Evolutionary conservation across 2,888 invertebrate species (phyloP), one percentile per base, ranked within the genome.

Genomic region (Drosophila yooni): DNA sequence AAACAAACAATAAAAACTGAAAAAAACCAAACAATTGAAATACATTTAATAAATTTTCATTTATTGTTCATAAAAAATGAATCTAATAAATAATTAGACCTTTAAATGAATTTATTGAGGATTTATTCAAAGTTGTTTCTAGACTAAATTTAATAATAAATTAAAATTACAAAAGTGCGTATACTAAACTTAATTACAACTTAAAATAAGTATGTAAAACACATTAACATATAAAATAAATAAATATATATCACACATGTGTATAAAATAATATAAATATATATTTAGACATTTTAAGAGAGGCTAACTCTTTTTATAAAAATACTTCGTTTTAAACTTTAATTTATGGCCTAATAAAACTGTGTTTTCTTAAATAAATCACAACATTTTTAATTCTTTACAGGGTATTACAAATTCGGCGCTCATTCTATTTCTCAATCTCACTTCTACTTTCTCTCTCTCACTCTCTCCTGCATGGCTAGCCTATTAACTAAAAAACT

Each of bases 41-140:
- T 25, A 2, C 36, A 43, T n/a, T 40, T 33, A 51, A 36, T 7
- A 43, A 67, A 57, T 52, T 25, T 15, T 57, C 25, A 33, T 52
- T 67, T 68, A 57, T 68, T 68, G 34, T 25, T 18, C 18, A 67
- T 29, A 66, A 54, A 21, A 2, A 15, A 27, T 21, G 5, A 33
- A 3, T 33, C 33, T 10, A 33, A 21, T 25, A 25, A 46, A 25
- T 25, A 8, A 46, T 25, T 25, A 46, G 25, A 25, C 8, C 25
- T 8, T 46, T 11, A 13, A 43, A 43, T 25, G 15, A 3, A 25
- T 25, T 46, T 46, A 46, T 46, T 46, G 7, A 25, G 7, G 7
- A 25, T 21, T 46, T 25, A 46, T 46, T 21, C 7, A 21, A 15
- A 15, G 21, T 43, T 5, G 11, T 5, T n/a, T 43, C n/a, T 2